Evolutionary conservation across 1,140 invertebrate genomes (phyloP).

Genomic region (Whitmania pigra): DNA sequence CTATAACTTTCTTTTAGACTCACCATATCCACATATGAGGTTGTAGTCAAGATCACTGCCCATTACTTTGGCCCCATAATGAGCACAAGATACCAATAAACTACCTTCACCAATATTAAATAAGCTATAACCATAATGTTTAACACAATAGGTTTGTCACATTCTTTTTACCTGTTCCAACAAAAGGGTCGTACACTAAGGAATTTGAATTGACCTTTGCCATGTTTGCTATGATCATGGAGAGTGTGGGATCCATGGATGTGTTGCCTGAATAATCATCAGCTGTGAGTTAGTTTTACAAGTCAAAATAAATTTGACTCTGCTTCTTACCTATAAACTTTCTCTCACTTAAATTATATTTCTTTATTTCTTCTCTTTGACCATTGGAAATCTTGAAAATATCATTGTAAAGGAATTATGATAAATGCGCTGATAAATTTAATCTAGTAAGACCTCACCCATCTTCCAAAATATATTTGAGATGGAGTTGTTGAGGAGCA

Average conservation of each 20-base stretch:
- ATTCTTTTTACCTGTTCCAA: conserved; percentile 59
- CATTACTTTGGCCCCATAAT: conserved; percentile 76
- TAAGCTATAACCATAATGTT: conserved; percentile 19
- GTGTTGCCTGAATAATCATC: conserved; percentile 54
- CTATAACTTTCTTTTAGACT: not conserved
- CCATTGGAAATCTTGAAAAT: conserved; percentile 56
- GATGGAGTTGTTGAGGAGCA: conserved; percentile 53
- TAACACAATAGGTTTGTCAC: conserved; percentile 12
- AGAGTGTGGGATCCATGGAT: conserved; percentile 85
- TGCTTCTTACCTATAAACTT: conserved; percentile 66
- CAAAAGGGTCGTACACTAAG: conserved; percentile 82
- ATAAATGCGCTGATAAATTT: conserved; percentile 22
- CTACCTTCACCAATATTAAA: conserved; percentile 48
- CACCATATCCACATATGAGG: conserved; percentile 61
- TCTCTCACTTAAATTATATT: conserved; percentile 69
- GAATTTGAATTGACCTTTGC: conserved; percentile 59
- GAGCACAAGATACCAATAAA: conserved; percentile 72
- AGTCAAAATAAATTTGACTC: not conserved
- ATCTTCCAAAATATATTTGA: conserved; percentile 68
- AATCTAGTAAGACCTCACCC: conserved; percentile 49
- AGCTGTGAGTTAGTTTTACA: not conserved
- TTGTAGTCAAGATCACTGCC: conserved; percentile 86
- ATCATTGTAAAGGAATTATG: not conserved
- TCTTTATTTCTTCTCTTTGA: conserved; percentile 61
- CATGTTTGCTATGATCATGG: conserved; percentile 85